A percentile compares a stretch with the other conserved stretches of the same genome.
Conservation (phyloP, 92 coral and sea anemone species). For the Chrysogorgia sp. region DNA sequence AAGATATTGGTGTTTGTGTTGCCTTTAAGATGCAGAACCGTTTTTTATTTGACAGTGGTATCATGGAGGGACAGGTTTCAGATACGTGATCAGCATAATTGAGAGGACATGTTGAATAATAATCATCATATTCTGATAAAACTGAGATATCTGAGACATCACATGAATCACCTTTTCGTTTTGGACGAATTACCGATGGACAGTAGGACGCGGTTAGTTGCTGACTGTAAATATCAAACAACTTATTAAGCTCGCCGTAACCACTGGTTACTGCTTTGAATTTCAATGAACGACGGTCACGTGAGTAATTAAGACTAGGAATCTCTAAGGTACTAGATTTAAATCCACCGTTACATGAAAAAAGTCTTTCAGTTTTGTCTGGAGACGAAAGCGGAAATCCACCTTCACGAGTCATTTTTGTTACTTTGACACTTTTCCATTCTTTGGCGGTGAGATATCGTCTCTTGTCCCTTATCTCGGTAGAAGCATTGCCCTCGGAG, state of each 20-base stretch:
- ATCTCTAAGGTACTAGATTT: neutral
- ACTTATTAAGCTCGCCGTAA: slow-evolving; percentile 58
- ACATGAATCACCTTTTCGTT: neutral
- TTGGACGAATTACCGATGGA: neutral
- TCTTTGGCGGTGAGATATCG: slow-evolving; percentile 73
- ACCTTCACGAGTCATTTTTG: neutral
- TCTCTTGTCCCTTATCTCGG: slow-evolving; percentile 67
- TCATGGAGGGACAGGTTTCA: neutral
- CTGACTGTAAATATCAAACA: slow-evolving; percentile 67
- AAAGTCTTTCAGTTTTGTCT: neutral
- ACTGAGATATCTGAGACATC: slow-evolving; percentile 10
- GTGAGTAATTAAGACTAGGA: neutral
- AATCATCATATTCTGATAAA: slow-evolving; percentile 14
- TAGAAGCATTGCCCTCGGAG: slow-evolving; percentile 81
- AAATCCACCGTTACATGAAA: neutral
- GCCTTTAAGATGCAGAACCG: slow-evolving; percentile 11
- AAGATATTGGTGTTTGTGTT: slow-evolving; percentile 7
- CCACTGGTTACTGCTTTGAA: neutral
- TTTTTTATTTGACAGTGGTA: neutral
- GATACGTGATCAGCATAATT: neutral
- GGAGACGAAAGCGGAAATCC: neutral
- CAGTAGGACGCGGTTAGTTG: slow-evolving; percentile 76
- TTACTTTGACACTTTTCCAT: slow-evolving; percentile 73
- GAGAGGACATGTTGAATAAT: neutral
- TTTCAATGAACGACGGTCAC: neutral